phyloP scores from a whole-genome alignment of 2,888 invertebrate genomes.

The Fabriciana adippe region DNA sequence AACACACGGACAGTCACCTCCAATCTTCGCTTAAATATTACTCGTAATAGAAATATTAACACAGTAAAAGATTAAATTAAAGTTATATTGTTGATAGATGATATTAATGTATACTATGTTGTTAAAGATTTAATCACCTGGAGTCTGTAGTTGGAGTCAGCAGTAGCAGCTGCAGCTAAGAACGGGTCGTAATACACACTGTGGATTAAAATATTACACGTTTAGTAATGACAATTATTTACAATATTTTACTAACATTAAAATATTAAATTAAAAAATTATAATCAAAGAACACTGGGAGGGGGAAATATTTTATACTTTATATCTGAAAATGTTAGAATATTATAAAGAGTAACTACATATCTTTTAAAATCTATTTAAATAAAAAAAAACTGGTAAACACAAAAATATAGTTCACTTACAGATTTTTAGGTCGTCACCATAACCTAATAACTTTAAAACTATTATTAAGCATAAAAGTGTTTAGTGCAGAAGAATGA shows the following conservation, averaged over 20 bases:
- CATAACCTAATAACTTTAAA: conserved; percentile 20
- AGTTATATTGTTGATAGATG: conserved; percentile 2
- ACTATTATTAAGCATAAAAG: conserved; percentile 25
- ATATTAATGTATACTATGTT: not conserved
- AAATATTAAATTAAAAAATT: not conserved
- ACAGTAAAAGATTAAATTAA: not conserved
- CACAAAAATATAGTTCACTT: conserved; percentile 9
- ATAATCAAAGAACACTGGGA: not conserved
- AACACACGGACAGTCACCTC: conserved; percentile 75
- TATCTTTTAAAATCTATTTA: not conserved
- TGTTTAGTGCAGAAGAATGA: conserved; percentile 24
- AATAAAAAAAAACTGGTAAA: not conserved
- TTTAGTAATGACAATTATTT: conserved; percentile 1
- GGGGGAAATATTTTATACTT: not conserved
- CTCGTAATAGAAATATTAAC: not conserved
- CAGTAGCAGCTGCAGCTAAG: conserved; percentile 92
- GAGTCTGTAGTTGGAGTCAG: conserved; percentile 94
- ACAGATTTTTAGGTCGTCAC: conserved; percentile 16
- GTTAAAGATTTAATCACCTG: conserved; percentile 85
- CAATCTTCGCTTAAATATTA: conserved; percentile 9
- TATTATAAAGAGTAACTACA: not conserved
- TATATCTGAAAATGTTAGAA: not conserved
- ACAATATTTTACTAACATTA: not conserved
- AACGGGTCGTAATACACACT: conserved; percentile 98
- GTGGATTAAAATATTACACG: conserved; percentile 41